These are phyloP conservation scores for Cervus canadensis DNA, from an alignment of 2,113 vertebrate species.

Conservation along the genomic window DNA sequence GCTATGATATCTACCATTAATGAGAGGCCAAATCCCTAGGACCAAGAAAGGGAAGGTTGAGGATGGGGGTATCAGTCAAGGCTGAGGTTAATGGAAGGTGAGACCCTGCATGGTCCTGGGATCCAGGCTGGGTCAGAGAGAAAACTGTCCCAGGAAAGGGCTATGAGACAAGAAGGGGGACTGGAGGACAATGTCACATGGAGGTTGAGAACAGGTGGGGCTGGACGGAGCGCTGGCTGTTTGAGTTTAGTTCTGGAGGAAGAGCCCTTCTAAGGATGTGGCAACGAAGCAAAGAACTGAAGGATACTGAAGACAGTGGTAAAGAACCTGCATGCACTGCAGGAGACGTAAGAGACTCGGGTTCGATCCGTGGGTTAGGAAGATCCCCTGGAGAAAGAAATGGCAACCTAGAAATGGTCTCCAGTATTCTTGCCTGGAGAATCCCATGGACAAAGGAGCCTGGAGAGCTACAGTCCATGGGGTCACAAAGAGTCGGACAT, in stretches of 20 bases:
- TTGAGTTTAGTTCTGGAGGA: neutral
- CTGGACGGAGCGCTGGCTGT: accelerated
- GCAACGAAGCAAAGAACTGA: accelerated
- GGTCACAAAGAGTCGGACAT: neutral
- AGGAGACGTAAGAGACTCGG: neutral
- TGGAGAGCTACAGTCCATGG: neutral
- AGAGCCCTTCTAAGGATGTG: accelerated
- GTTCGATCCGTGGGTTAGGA: neutral
- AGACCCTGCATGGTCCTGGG: neutral
- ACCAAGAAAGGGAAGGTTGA: neutral
- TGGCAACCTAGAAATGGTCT: neutral
- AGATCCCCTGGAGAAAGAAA: neutral
- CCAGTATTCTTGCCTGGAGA: neutral
- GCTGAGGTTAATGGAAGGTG: neutral
- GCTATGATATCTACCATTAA: neutral
- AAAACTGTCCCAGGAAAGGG: neutral
- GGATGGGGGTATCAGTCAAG: accelerated
- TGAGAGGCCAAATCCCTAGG: neutral
- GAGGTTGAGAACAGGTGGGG: neutral
- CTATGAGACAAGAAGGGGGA: neutral
- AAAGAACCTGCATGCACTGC: neutral
- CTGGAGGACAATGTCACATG: neutral
- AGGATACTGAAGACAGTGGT: neutral
- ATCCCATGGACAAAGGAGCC: neutral
- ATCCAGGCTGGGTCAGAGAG: neutral